Evolutionary conservation across 2,797 vertebrate species (phyloP).

Genomic region (Myripristis jacobus): DNA sequence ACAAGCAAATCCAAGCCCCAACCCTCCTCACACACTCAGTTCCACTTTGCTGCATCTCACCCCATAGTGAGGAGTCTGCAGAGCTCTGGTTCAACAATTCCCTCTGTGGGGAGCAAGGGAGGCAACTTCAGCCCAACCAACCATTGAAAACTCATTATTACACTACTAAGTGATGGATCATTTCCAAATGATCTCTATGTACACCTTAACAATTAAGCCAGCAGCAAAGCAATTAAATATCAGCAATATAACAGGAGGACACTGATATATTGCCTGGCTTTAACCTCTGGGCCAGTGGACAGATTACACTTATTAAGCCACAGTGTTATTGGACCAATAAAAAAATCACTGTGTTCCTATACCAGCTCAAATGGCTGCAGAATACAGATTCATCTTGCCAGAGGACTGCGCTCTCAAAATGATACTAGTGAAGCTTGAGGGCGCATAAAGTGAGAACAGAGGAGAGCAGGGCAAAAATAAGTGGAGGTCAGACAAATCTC

Average conservation of each 20-base stretch:
- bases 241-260: conserved; percentile 78
- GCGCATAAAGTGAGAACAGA: background rate
- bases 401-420: conserved; percentile 10
- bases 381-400: conserved; percentile 58
- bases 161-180: conserved; percentile 86
- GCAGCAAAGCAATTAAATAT: conserved; percentile 85
- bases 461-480: background rate
- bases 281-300: conserved; percentile 81
- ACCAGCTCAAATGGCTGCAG: conserved; percentile 62
- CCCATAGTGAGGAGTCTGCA: conserved; percentile 27
- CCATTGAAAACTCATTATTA: conserved; percentile 89
- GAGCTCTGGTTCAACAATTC: conserved; percentile 59
- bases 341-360: conserved; percentile 64
- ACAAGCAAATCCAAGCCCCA: conserved; percentile 43
- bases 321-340: conserved; percentile 84
- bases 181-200: conserved; percentile 83
- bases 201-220: conserved; percentile 88
- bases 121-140: conserved; percentile 70
- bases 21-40: conserved; percentile 39
- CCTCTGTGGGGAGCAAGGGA: conserved; percentile 67
- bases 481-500: conserved; percentile 27
- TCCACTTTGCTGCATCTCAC: conserved; percentile 47
- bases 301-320: conserved; percentile 83
- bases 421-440: conserved; percentile 18
- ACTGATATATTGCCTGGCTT: conserved; percentile 84